Evolutionary conservation across 1,140 invertebrate genomes (phyloP).

Genomic region (Rhyzopertha dominica): DNA sequence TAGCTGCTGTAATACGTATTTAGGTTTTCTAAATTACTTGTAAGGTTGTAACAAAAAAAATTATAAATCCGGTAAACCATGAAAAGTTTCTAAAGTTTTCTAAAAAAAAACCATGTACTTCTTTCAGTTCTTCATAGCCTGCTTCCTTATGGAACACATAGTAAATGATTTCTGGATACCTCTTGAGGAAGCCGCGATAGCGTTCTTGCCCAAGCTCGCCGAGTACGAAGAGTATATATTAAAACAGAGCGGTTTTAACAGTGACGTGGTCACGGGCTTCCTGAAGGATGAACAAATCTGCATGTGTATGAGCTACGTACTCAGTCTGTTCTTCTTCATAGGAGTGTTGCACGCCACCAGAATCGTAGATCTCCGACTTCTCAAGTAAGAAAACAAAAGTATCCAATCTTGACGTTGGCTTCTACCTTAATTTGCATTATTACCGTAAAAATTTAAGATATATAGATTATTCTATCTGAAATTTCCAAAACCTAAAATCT

Average conservation of each 20-base stretch:
- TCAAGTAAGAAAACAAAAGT: no score
- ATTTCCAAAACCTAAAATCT: no score
- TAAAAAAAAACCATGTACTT: no score
- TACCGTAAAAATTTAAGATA: no score
- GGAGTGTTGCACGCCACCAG: constrained; percentile 31
- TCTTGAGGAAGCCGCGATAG: constrained; percentile 25
- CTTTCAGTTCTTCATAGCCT: constrained; percentile 31
- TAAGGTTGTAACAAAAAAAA: no score
- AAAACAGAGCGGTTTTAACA: constrained; percentile 11
- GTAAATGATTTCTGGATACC: constrained; percentile 41
- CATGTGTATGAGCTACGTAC: constrained; percentile 30
- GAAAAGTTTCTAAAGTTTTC: neutral
- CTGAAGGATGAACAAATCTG: constrained; percentile 22
- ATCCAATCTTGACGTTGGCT: no score
- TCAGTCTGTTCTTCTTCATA: constrained; percentile 32
- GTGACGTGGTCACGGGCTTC: constrained; percentile 14
- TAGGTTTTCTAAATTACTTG: no score
- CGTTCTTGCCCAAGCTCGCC: constrained; percentile 23
- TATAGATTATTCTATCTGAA: no score
- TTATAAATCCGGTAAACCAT: no score
- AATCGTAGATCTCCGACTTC: constrained; percentile 36
- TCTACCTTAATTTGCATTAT: no score
- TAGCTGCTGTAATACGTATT: no score
- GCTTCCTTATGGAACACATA: constrained; percentile 36
- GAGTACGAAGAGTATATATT: constrained; percentile 21